Evolutionary conservation across 2,888 invertebrate species (phyloP), one percentile per base, ranked within the genome.

Genomic region (Eupithecia subfuscata): DNA sequence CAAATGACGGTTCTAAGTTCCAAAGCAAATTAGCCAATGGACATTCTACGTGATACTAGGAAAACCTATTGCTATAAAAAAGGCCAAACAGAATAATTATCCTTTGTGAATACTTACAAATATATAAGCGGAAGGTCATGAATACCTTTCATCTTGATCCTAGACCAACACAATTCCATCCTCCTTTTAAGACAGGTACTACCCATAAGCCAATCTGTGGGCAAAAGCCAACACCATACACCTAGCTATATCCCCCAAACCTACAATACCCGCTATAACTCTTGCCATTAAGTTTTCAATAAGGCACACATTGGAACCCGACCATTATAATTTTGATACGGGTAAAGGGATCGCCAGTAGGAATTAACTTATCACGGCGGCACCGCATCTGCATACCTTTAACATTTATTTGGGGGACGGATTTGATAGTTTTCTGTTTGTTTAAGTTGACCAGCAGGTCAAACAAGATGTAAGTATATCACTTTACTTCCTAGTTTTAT

Each of bases 291-390:
- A 83, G 83, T 83, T 83, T 83, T 83, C 83, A 83, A 83, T 83
- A 83, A 83, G 81, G 75, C 78, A 85, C 92, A 93, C 90, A 93
- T 90, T 90, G 91, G 84, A 87, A 88, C 87, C 88, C 85, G 81
- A 83, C 89, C 86, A 91, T 93, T 93, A 93, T 92, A 90, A 92
- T 92, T 93, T 90, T 93, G 94, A 94, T 92, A 91, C 90, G 94
- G 93, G 93, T 93, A 89, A 56, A 89, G 92, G 93, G 92, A 91
- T 91, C 88, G 92, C 91, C 92, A 87, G 87, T 85, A 91, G 91
- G 94, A 92, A 94, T 95, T 94, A 95, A 94, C 93, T 94, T 95
- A 95, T 94, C 94, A 94, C 93, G 84, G 89, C 86, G 81, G 88
- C 81, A 83, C 90, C 92, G 90, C 90, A 93, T 93, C 93, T 93